Evolutionary conservation across 2,113 vertebrate species (phyloP).

Genomic region (Hippocampus barbouri): DNA sequence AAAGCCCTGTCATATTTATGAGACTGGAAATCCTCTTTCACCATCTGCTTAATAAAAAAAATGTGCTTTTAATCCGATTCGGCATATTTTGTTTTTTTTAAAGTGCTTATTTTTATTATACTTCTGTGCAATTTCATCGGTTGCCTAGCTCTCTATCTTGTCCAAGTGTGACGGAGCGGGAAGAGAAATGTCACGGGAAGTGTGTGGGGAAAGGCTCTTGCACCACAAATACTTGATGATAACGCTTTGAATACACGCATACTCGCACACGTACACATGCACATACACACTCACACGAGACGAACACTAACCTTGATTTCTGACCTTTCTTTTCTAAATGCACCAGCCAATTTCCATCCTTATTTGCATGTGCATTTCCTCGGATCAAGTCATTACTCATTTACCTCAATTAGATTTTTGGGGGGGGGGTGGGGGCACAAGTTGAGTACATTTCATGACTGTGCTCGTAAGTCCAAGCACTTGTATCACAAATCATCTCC

Average conservation of each 20-base stretch:
- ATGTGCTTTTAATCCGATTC: constrained; percentile 73
- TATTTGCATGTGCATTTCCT: constrained; percentile 2
- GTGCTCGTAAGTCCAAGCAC: background rate
- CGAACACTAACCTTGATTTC: constrained; percentile 44
- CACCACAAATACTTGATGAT: constrained; percentile 29
- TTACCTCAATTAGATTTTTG: background rate
- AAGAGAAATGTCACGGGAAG: constrained; percentile 17
- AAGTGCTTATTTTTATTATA: constrained; percentile 60
- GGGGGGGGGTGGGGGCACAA: background rate
- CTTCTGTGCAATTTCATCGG: constrained; percentile 65
- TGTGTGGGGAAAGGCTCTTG: constrained; percentile 27
- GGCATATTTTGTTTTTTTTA: constrained; percentile 54
- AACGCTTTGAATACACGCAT: constrained; percentile 36
- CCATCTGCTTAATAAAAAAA: constrained; percentile 76
- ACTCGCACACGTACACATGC: constrained; percentile 16
- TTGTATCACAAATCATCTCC: no score
- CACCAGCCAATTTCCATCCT: constrained; percentile 20
- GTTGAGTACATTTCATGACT: background rate
- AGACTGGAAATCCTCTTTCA: constrained; percentile 76
- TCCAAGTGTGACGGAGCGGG: constrained; percentile 18
- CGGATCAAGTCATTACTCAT: background rate
- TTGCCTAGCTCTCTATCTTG: constrained; percentile 52
- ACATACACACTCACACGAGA: constrained; percentile 12
- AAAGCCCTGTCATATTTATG: constrained; percentile 73
- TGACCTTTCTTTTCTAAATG: constrained; percentile 51